A percentile compares a stretch with the other conserved stretches of the same genome.
Evolutionary conservation across 2,888 invertebrate genomes (phyloP).

Genomic region (Eupithecia vulgata): DNA sequence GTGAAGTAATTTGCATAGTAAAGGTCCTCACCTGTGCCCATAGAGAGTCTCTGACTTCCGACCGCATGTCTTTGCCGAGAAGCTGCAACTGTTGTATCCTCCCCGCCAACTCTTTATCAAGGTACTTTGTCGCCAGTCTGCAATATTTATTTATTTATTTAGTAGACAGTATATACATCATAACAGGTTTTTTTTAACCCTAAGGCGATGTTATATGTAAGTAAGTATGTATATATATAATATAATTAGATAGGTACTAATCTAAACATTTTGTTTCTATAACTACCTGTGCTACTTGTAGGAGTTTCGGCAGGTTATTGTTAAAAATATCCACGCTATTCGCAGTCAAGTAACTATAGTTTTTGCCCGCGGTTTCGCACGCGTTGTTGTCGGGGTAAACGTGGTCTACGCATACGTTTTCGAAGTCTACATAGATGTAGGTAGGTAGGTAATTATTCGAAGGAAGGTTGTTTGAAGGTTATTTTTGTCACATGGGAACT

Average conservation of each 20-base stretch:
- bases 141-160: too few relatives aligned
- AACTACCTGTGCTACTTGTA: too few relatives aligned
- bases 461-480: neutral
- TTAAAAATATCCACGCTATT: too few relatives aligned
- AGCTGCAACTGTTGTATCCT: slow-evolving; percentile 94
- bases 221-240: too few relatives aligned
- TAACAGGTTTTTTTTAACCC: too few relatives aligned
- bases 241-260: too few relatives aligned
- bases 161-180: too few relatives aligned
- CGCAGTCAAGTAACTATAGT: too few relatives aligned
- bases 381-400: neutral
- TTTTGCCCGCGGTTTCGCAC: neutral
- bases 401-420: neutral
- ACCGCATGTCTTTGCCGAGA: slow-evolving; percentile 90
- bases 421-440: too few relatives aligned
- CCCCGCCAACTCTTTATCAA: slow-evolving; percentile 92
- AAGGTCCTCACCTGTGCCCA: slow-evolving; percentile 86
- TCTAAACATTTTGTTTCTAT: too few relatives aligned
- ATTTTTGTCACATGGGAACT: neutral
- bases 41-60: slow-evolving; percentile 90
- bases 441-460: neutral
- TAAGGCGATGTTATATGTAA: too few relatives aligned
- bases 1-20: neutral
- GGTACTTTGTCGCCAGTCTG: slow-evolving; percentile 92
- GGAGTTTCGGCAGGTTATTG: too few relatives aligned